Base-by-base conservation (phyloP, 53 echinoderm and acorn worm species). In the Holothuria leucospilota region DNA sequence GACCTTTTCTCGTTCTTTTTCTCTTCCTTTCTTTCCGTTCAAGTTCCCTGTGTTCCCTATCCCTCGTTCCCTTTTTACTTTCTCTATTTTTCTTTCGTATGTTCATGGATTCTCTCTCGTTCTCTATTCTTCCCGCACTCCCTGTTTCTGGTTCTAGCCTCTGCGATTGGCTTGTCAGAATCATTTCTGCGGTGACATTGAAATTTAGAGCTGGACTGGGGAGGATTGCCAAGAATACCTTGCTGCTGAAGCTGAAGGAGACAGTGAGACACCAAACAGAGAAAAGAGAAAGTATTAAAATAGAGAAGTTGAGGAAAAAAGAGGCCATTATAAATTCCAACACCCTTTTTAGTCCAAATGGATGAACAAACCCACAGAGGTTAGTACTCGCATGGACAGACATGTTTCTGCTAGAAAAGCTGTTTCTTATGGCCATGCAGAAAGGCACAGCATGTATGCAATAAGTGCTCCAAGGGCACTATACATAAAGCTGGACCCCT, bases 111-210 rank as follows among this genome's bases (percentile, higher is more conserved):
- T 21, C 91, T 86, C 51, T 92, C 91, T 51, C 92, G 82, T 34
- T 96, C 96, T 41, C 93, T 88, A n/a, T 49, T 96, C 97, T 24
- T 86, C 62, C 14, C 92, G 91, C n/a, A n/a, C 21, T 94, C 84
- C 16, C 84, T 64, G 14, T 83, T 66, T 27, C 84, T 41, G 67
- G n/a, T n/a, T 83, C 65, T 18, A 64, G 21, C 28, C 65, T 66
- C 56, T 81, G 46, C 65, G 63, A 20, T 64, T 64, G 67, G 64
- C 23, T n/a, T n/a, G 1, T 49, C 65, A 63, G 41, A 34, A 66
- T 64, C 65, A 14, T 83, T 67, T 64, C 84, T 39, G 23, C 84
- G 84, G 40, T 64, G 84, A 40, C 24, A 67, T 46, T 8, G 65
- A n/a, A 65, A 25, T 83, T 64, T 46, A 83, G 24, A 66, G 84